phyloP scores from a whole-genome alignment of 2,888 invertebrate genomes.

The Buathra laborator region DNA sequence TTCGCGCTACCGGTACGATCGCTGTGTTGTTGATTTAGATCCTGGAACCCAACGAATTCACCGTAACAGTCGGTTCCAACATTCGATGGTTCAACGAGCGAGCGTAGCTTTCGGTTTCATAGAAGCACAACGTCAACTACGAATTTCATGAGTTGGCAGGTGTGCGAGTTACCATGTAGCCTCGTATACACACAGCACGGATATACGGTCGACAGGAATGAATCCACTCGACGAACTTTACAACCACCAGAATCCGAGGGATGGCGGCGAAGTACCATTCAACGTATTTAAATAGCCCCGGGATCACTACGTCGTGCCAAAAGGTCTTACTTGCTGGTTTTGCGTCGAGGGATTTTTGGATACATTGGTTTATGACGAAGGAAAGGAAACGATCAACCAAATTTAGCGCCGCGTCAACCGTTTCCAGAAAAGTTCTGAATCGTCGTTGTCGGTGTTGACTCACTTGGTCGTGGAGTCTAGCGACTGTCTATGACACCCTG shows the following conservation, averaged over 20 bases:
- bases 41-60: neutral
- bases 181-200: neutral
- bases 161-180: slow-evolving; percentile 7
- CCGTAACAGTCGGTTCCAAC: neutral
- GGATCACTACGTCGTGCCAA: slow-evolving; percentile 8
- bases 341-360: neutral
- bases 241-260: neutral
- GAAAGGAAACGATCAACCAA: neutral
- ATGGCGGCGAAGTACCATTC: slow-evolving; percentile 19
- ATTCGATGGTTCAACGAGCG: neutral
- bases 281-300: slow-evolving; percentile 52
- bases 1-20: neutral
- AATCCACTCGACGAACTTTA: slow-evolving; percentile 53
- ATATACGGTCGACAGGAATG: slow-evolving; percentile 1
- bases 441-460: too few relatives aligned
- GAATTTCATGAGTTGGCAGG: slow-evolving; percentile 41
- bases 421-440: neutral
- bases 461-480: neutral
- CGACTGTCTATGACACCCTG: neutral
- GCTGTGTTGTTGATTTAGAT: neutral
- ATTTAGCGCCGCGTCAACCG: neutral
- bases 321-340: slow-evolving; percentile 11
- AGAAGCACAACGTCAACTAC: slow-evolving; percentile 37
- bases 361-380: neutral
- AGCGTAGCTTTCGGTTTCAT: neutral